Base-by-base conservation (phyloP, 1,140 invertebrate genomes). In the Euglossa dilemma region DNA sequence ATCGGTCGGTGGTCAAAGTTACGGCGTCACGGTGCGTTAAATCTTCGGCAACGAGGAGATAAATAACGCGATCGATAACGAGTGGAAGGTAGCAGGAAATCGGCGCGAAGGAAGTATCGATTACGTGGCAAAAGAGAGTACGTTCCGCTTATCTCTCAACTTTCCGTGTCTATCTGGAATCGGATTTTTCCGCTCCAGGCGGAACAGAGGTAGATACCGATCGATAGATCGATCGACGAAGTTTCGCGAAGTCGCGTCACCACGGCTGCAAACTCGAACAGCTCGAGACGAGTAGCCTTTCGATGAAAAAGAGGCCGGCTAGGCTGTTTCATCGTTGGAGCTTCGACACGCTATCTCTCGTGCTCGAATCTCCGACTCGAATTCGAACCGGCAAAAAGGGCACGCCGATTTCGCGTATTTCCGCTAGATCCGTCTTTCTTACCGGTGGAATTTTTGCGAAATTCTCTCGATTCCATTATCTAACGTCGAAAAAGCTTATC, bases 271-370 rank as follows among this genome's bases (percentile, higher is more conserved):
- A 71, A 83, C 54, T 57, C 20, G 47, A 74, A 74, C 71, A 73
- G 0, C 69, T 50, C 25, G 18, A 56, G 76, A 25, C 28, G n/a
- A 61, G 70, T 56, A 47, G 50, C n/a, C 66, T 36, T 36, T 36
- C 1, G 23, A 43, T 76, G 73, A 69, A 67, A 82, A 57, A 69
- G 16, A 70, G 80, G 12, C 23, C 20, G 52, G 36, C 45, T 63
- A 72, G 56, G 36, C n/a, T 63, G 69, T 66, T 81, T 84, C 88
- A 88, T 86, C 87, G 72, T 82, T 54, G 47, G 71, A 88, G 88
- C 82, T 88, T 89, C 82, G 87, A 89, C 88, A 83, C 75, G 82
- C 80, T 76, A 64, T 64, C 59, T 76, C 8, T 45, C 14, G 71
- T 45, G 12, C n/a, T 9, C 18, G 20, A 25, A n/a, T 18, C 8